Base-by-base conservation (phyloP, 2,888 invertebrate species). In the Yponomeuta malinellus region DNA sequence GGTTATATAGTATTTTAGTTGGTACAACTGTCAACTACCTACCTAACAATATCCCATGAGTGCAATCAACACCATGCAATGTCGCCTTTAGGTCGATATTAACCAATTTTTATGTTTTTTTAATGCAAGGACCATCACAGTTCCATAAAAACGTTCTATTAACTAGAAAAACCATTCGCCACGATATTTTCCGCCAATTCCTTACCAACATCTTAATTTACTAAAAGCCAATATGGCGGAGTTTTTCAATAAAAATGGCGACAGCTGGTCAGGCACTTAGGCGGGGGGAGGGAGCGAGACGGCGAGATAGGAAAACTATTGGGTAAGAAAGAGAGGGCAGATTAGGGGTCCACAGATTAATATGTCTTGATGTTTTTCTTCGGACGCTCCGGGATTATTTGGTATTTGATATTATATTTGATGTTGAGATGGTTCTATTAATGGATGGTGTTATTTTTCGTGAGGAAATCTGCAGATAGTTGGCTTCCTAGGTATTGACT, bases 241-340 rank as follows among this genome's bases (percentile, higher is more conserved):
- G 79, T 91, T 91, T 91, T 91, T 91, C 91, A 91, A 91, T 91
- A 91, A 91, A 91, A 91, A 79, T 79, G 83, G 89, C 78, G 87
- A 87, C 91, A 91, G 86, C 90, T 91, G 91, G 84, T 72, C 73
- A 75, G 83, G 86, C 91, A 91, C 91, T 91, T 91, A 91, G 86
- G 88, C 84, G 83, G 79, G 85, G 85, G 69, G 69, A 15, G 63
- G 15, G 69, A 37, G 10, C 3, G 63, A 33, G 69, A 69, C 63
- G 29, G 63, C 69, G 33, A n/a, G 2, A 59, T 5, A 31, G 29
- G 10, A 64, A 64, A 64, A 10, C n/a, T 8, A 64, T 2, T 23
- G 15, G 31, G 64, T 29, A 10, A 64, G 64, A 64, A 23, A 64
- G 64, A 64, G 64, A 64, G 8, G 29, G 64, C 9, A 64, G 31